Conservation (phyloP, 2,797 vertebrate species). For the Rhinichthys osculus region DNA sequence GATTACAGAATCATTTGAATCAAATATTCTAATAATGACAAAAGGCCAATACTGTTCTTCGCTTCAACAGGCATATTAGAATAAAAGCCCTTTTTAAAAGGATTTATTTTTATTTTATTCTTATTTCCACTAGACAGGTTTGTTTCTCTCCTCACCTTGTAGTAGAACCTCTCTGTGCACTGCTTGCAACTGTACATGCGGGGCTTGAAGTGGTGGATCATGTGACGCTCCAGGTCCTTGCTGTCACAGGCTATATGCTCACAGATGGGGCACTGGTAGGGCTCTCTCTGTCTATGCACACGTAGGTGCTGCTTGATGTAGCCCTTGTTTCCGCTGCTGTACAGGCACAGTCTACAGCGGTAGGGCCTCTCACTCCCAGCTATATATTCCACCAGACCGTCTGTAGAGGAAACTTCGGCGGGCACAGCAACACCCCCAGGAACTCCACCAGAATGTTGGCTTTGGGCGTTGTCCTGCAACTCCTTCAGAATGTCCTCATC, state of each 20-base stretch:
- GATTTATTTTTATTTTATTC: not conserved
- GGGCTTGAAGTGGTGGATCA: conserved; percentile 96
- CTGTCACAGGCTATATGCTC: conserved; percentile 91
- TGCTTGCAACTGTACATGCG: conserved; percentile 92
- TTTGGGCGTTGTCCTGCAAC: conserved; percentile 92
- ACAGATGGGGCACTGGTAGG: conserved; percentile 97
- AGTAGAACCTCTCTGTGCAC: conserved; percentile 90
- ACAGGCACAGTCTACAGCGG: conserved; percentile 92
- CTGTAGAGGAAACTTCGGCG: conserved; percentile 63
- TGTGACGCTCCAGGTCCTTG: conserved; percentile 91
- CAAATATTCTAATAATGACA: not conserved
- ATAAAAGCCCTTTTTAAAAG: not conserved
- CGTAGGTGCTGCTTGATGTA: conserved; percentile 97
- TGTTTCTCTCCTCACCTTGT: conserved; percentile 83
- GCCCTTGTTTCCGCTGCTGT: conserved; percentile 93
- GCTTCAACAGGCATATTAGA: not conserved
- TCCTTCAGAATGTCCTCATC: conserved; percentile 97
- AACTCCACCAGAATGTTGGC: conserved; percentile 72
- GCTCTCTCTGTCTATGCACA: conserved; percentile 92
- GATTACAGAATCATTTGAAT: not conserved
- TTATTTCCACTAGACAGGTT: not conserved
- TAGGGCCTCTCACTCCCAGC: conserved; percentile 87
- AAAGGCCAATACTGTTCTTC: not conserved
- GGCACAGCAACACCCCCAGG: conserved; percentile 44
- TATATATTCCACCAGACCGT: conserved; percentile 88